Base-by-base conservation (phyloP, 2,888 invertebrate genomes). In the Caenorhabditis sp. region DNA sequence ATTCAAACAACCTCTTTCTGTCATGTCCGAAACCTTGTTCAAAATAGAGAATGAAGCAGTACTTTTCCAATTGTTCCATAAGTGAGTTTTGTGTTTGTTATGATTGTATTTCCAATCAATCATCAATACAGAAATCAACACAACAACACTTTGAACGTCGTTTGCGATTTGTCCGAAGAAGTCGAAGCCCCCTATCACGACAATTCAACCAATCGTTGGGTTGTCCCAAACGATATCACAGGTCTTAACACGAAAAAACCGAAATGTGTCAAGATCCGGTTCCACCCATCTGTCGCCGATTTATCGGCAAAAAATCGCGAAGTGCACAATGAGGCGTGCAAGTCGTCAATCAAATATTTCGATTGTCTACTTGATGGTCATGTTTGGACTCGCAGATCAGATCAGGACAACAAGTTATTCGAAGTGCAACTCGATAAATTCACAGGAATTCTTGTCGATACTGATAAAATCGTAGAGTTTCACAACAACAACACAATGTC, bases 291-390 rank as follows among this genome's bases (percentile, higher is more conserved):
- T 4, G 65, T 73, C 62, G 62, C 62, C 62, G 57, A 73, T 37
- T 27, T 68, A 49, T 62, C 68, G 43, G 60, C 65, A 49, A 57
- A 37, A 24, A 64, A 68, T 53, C 64, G 60, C 26, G 65, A 64
- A 36, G 53, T 73, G 49, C 73, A 68, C 43, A 58, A 59, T 36
- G 58, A 62, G 26, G 73, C 73, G 0, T 73, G 73, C 51, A 26
- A 62, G n/a, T 68, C 68, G 62, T 61, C 68, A 53, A 23, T 73
- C 43, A 73, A 73, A 58, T 65, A 66, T 23, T 66, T 74, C 31
- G 73, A 74, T 26, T 50, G 62, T 43, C 66, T 74, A n/a, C 54
- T 74, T 26, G 73, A 74, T 37, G 73, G 69, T 24, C 69, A 66
- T 49, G 63, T 17, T 26, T 74, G 73, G 73, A 66, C 73, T 12